Percentiles rank a stretch among this genome's conserved stretches.
These are phyloP conservation scores for Sphinx pinastri DNA, from an alignment of 2,888 invertebrate species.

Conservation along the genomic window DNA sequence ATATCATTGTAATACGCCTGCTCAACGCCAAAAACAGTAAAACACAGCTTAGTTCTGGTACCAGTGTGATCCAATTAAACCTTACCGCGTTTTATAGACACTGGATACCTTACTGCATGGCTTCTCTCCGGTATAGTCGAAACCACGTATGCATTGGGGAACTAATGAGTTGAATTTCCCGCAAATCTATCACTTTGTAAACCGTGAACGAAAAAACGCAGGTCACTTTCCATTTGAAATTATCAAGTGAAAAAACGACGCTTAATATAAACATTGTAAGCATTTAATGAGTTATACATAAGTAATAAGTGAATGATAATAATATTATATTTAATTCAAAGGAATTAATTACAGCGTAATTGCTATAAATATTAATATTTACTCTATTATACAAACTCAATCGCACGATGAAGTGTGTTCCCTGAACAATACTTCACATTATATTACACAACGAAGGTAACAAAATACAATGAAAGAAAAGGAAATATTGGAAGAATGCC, in stretches of 20 bases:
- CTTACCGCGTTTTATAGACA: constrained; percentile 39
- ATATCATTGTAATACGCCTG: no score
- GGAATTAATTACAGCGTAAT: no score
- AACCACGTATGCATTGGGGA: not conserved
- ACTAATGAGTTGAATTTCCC: not conserved
- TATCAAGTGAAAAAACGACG: no score
- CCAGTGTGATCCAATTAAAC: constrained; percentile 42
- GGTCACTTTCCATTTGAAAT: no score
- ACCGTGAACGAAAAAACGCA: no score
- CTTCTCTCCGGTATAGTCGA: constrained; percentile 28
- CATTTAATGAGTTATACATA: no score
- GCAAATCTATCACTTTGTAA: not conserved
- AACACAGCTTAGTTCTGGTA: constrained; percentile 24
- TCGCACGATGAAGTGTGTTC: not conserved
- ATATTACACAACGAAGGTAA: not conserved
- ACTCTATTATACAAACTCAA: not conserved
- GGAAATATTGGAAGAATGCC: constrained; percentile 38
- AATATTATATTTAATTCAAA: no score
- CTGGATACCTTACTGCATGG: constrained; percentile 37
- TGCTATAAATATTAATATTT: no score
- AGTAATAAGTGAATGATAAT: no score
- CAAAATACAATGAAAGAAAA: constrained; percentile 27
- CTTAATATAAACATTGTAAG: no score
- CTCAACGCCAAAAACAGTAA: not conserved
- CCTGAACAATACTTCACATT: not conserved